Percentiles rank a stretch among this genome's conserved stretches.
These are phyloP conservation scores for Zaprionus tsacasi DNA, from an alignment of 1,140 invertebrate genomes.

Conservation along the genomic window DNA sequence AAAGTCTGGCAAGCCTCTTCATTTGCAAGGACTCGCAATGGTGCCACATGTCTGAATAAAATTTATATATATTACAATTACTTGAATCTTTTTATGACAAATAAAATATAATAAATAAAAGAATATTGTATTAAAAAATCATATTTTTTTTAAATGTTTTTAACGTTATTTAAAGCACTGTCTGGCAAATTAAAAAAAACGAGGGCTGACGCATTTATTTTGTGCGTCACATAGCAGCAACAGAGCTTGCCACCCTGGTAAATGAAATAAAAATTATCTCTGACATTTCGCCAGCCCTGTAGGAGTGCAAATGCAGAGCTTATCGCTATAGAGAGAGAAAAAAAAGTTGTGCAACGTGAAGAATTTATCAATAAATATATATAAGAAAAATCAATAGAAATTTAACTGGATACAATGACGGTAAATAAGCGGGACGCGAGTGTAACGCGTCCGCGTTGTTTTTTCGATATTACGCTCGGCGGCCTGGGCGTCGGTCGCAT, in stretches of 20 bases:
- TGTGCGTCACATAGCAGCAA: neutral
- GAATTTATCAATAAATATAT: constrained; percentile 16
- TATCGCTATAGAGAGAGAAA: constrained; percentile 10
- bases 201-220: neutral
- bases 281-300: constrained; percentile 24
- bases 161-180: neutral
- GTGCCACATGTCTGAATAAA: neutral
- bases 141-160: neutral
- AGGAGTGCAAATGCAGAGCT: constrained; percentile 32
- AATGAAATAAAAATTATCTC: neutral
- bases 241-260: constrained; percentile 2
- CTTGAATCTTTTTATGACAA: neutral
- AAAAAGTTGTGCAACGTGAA: constrained; percentile 51
- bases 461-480: constrained; percentile 97
- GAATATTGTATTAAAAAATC: neutral
- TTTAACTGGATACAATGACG: constrained; percentile 63
- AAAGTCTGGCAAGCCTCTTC: neutral
- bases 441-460: constrained; percentile 87
- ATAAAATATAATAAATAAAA: neutral
- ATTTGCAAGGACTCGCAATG: neutral
- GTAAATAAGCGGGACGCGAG: constrained; percentile 71
- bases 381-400: constrained; percentile 9
- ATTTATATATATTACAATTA: neutral
- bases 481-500: constrained; percentile 94
- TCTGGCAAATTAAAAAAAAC: neutral